Evolutionary conservation across 2,888 invertebrate species (phyloP), one percentile per base, ranked within the genome.

Genomic region (Gisinianus flammeolus): DNA sequence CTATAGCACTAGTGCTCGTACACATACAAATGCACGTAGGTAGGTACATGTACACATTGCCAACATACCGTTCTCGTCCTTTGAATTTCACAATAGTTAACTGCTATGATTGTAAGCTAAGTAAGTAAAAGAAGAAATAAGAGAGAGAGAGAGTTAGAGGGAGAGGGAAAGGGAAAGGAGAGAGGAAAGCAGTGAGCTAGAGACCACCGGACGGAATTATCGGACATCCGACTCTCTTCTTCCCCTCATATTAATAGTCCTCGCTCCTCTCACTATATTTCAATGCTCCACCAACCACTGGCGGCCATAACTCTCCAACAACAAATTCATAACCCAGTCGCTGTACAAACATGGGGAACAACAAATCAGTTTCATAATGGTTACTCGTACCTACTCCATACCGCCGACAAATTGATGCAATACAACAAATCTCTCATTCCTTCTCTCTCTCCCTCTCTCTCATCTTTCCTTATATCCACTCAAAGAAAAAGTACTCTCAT

Each of bases 211-310:
- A 69, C 35, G 35, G 24, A 64, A 64, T 64, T 64, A 64, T 64
- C 22, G 69, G 54, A 54, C 70, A 26, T 70, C 28, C 26, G 8
- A 4, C 31, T 2, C 12, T 67, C 3, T 19, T 1, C 33, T 2
- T 68, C 19, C 70, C 52, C 28, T 72, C 30, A 72, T 72, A 72
- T 72, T 72, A 72, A 72, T 72, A 62, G 69, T 44, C 44, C 31
- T 62, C 62, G 19, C 56, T 71, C 58, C 35, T 35, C 67, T 35
- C 35, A 31, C 67, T 30, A 31, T 67, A 67, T 67, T 62, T 62
- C 62, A 62, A 22, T 62, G 44, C 44, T 44, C 44, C 3, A 6
- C 44, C 44, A 44, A 44, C 44, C 44, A 44, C 44, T 12, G 19
- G 16, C 19, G 19, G 6, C 44, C 44, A 44, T 44, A 44, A 44